Percentiles rank a stretch among this genome's conserved stretches.
Evolutionary conservation across 2,888 invertebrate genomes (phyloP).

Genomic region (Galerucella pusilla): DNA sequence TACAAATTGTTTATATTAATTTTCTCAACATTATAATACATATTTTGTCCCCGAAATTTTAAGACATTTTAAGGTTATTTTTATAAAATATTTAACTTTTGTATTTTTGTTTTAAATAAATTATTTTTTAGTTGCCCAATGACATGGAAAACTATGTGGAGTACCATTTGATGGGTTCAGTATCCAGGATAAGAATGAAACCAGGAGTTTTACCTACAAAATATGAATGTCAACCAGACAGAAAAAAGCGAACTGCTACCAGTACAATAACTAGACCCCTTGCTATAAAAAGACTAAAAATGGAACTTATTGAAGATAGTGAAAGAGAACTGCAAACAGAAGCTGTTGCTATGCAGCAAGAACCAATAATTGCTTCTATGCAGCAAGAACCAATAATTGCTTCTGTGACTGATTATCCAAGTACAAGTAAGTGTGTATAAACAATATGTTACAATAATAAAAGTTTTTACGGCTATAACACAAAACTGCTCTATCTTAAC

Average conservation of each 20-base stretch:
- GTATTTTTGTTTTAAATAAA: neutral
- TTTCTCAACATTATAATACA: too few species aligned
- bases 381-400: neutral
- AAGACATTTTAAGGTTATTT: neutral
- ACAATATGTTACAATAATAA: neutral
- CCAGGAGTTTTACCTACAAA: too few species aligned
- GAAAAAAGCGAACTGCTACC: too few species aligned
- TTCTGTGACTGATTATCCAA: neutral
- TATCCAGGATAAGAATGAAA: too few species aligned
- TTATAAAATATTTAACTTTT: neutral
- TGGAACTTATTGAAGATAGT: neutral
- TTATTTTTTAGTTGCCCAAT: conserved; percentile 18
- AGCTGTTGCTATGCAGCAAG: neutral
- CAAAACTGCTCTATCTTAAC: too few species aligned
- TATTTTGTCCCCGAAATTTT: too few species aligned
- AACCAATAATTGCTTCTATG: neutral
- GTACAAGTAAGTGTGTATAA: neutral
- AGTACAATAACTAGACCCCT: too few species aligned
- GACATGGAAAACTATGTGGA: conserved; percentile 21
- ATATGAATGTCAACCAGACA: too few species aligned
- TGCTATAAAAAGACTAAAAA: too few species aligned
- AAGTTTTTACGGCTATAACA: neutral
- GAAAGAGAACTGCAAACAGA: conserved; percentile 11
- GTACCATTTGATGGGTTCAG: too few species aligned
- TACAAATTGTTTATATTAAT: too few species aligned